These are phyloP conservation scores for Physeter macrocephalus DNA, from an alignment of 2,113 vertebrate species.

Conservation along the genomic window DNA sequence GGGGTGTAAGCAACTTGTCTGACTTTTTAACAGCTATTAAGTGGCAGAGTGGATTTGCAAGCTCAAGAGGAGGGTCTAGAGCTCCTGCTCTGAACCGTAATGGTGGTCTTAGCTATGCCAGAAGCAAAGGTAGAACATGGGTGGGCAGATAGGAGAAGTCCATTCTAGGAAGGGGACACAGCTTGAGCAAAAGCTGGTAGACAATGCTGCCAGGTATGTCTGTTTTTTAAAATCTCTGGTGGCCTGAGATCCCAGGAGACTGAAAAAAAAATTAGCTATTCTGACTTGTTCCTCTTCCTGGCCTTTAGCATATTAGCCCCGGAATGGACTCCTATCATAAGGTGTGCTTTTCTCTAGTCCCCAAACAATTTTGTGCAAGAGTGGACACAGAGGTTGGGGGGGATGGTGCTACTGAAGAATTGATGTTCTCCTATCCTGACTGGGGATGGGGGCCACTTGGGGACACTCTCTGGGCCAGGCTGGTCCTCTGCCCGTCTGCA, in stretches of 20 bases:
- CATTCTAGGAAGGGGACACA: background rate
- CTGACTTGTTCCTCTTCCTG: background rate
- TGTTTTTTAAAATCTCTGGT: background rate
- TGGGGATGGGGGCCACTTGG: conserved; percentile 32
- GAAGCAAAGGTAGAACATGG: background rate
- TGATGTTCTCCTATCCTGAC: conserved; percentile 16
- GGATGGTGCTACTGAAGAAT: background rate
- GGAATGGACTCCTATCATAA: background rate
- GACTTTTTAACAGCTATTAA: background rate
- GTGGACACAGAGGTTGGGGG: background rate
- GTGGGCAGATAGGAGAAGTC: background rate
- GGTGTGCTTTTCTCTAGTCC: background rate
- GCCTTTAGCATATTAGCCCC: background rate
- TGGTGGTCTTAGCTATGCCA: background rate
- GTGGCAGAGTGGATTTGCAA: background rate
- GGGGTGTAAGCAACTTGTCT: background rate
- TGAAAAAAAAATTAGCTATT: background rate
- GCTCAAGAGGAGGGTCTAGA: background rate
- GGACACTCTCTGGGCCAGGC: conserved; percentile 46
- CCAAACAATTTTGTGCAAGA: conserved; percentile 17
- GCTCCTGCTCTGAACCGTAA: background rate
- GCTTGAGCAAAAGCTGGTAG: background rate
- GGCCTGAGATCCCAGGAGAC: background rate
- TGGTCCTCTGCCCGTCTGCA: conserved; percentile 60
- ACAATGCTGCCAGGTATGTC: background rate